These are phyloP conservation scores for Amyelois transitella DNA, from an alignment of 1,140 invertebrate species.

Conservation along the genomic window DNA sequence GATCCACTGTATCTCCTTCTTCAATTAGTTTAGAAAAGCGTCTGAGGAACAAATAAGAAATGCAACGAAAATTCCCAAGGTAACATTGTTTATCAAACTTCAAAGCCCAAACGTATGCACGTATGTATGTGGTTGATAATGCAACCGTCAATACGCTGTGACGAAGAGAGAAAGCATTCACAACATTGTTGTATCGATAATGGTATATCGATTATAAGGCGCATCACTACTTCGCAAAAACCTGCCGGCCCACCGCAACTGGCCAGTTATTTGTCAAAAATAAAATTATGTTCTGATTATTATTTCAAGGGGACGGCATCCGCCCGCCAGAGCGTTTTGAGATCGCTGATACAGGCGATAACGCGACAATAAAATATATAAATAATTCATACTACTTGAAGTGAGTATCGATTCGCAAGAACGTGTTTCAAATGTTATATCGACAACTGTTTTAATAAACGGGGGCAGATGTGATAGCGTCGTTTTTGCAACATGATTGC, in stretches of 20 bases:
- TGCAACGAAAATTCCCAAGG: no score
- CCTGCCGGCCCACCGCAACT: constrained; percentile 26
- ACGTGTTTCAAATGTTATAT: constrained; percentile 72
- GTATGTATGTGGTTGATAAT: no score
- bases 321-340: constrained; percentile 19
- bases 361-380: constrained; percentile 68
- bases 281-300: constrained; percentile 66
- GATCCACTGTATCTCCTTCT: no score
- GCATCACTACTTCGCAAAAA: constrained; percentile 6
- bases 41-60: no score
- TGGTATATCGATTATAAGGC: background rate
- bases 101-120: no score
- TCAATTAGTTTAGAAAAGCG: no score
- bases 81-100: no score
- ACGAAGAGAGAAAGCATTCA: no score
- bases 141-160: no score
- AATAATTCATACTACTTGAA: constrained; percentile 63
- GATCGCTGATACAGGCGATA: constrained; percentile 53
- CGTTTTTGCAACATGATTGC: constrained; percentile 44
- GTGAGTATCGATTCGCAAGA: constrained; percentile 67
- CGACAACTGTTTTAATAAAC: constrained; percentile 64
- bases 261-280: constrained; percentile 70
- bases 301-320: constrained; percentile 58
- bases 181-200: no score
- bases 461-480: constrained; percentile 51